Conservation (phyloP, 2,113 vertebrate species). For the Toxotes chatareus region DNA sequence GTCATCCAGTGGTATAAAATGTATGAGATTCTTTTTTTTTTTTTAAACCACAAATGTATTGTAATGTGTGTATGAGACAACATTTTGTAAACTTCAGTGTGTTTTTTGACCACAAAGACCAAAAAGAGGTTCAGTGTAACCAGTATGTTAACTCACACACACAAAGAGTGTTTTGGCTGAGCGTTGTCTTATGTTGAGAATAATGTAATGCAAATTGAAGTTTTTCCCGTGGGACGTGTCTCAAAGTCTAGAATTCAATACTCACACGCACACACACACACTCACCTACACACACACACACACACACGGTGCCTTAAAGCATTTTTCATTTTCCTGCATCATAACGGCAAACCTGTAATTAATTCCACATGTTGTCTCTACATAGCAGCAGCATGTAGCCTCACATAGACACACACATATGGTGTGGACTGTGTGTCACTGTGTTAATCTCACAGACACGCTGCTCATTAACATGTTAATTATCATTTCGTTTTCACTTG, state of each 20-base stretch:
- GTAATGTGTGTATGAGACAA: not conserved
- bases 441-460: constrained; percentile 7
- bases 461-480: constrained; percentile 37
- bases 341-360: constrained; percentile 22
- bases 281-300: not conserved
- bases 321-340: constrained; percentile 22
- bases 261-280: not conserved
- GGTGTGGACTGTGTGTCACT: not conserved
- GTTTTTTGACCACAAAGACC: not conserved
- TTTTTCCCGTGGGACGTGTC: not conserved
- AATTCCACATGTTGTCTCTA: constrained; percentile 9
- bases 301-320: not conserved
- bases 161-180: not conserved
- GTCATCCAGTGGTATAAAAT: not conserved
- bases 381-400: not conserved
- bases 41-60: too few species aligned
- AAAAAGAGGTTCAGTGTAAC: not conserved
- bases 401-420: not conserved
- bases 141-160: not conserved
- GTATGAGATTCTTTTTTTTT: not conserved
- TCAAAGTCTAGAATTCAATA: constrained; percentile 4
- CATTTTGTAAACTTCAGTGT: not conserved
- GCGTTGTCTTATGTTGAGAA: constrained; percentile 2
- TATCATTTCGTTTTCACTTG: constrained; percentile 22
- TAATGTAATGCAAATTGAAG: constrained; percentile 41